A percentile compares a stretch with the other conserved stretches of the same genome.
These are phyloP conservation scores for Heterocephalus glaber DNA, from an alignment of 2,113 vertebrate genomes.

Conservation along the genomic window DNA sequence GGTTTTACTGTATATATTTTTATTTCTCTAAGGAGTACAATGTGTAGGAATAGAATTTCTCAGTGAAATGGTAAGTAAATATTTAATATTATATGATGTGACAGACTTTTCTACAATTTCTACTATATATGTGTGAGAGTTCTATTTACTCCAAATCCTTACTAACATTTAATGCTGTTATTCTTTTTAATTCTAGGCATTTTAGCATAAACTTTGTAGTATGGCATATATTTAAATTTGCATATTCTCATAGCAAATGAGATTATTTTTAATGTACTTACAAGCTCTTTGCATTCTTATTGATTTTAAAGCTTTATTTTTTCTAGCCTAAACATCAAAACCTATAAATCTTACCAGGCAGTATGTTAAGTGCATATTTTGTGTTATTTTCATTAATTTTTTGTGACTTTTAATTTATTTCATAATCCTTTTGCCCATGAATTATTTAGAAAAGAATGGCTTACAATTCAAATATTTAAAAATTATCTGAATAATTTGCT, in stretches of 20 bases:
- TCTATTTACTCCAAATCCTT: neutral
- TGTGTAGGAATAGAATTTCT: neutral
- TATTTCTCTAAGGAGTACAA: neutral
- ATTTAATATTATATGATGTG: neutral
- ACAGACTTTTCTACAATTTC: neutral
- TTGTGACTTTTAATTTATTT: slow-evolving; percentile 3
- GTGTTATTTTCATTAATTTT: neutral
- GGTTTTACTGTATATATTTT: neutral
- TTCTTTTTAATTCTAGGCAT: neutral
- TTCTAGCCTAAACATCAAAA: neutral
- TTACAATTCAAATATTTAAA: neutral
- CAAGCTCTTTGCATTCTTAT: neutral
- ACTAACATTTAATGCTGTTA: neutral
- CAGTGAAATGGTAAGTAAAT: neutral
- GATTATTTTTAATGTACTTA: neutral
- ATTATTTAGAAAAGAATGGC: neutral
- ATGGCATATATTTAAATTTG: neutral
- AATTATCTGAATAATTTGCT: neutral
- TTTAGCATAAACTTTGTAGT: neutral
- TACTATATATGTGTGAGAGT: neutral
- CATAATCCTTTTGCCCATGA: neutral
- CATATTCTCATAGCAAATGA: neutral
- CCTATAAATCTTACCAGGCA: neutral
- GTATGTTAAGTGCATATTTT: neutral
- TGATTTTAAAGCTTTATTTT: neutral